These are phyloP conservation scores for Hystrix brachyura DNA, from an alignment of 2,113 vertebrate genomes.

Conservation along the genomic window DNA sequence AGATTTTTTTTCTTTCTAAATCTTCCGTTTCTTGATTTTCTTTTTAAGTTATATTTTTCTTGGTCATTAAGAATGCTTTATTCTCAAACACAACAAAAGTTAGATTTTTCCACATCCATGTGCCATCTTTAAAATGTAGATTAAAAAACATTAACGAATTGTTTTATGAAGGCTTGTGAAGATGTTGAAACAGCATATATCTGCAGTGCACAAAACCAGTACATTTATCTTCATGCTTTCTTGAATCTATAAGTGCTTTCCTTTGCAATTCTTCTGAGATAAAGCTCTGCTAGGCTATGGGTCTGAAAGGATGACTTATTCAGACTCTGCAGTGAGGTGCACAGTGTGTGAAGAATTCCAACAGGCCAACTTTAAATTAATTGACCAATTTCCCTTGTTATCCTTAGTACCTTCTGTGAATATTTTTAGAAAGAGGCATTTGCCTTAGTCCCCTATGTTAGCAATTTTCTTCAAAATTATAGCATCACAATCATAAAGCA, in stretches of 20 bases:
- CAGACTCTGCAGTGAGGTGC: background rate
- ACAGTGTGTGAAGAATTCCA: background rate
- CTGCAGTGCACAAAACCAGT: background rate
- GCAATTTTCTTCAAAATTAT: slow-evolving; percentile 2
- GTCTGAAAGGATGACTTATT: background rate
- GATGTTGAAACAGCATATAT: background rate
- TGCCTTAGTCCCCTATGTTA: background rate
- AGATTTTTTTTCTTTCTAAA: slow-evolving; percentile 9
- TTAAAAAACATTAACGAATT: background rate
- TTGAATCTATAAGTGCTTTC: background rate
- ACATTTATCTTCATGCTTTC: background rate
- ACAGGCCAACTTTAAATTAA: background rate
- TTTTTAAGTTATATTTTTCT: background rate
- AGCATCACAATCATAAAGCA: background rate
- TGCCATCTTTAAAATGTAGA: background rate
- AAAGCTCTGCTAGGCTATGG: background rate
- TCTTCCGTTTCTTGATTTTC: background rate
- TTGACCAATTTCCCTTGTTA: background rate
- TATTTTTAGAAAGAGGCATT: slow-evolving; percentile 13
- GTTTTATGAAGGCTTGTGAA: background rate
- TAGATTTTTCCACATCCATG: slow-evolving; percentile 21
- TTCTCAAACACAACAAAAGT: background rate
- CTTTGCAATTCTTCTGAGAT: background rate
- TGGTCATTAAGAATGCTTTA: background rate
- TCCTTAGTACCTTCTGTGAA: background rate